These are phyloP conservation scores for Stigmatopora nigra DNA, from an alignment of 2,113 vertebrate species.

Conservation along the genomic window DNA sequence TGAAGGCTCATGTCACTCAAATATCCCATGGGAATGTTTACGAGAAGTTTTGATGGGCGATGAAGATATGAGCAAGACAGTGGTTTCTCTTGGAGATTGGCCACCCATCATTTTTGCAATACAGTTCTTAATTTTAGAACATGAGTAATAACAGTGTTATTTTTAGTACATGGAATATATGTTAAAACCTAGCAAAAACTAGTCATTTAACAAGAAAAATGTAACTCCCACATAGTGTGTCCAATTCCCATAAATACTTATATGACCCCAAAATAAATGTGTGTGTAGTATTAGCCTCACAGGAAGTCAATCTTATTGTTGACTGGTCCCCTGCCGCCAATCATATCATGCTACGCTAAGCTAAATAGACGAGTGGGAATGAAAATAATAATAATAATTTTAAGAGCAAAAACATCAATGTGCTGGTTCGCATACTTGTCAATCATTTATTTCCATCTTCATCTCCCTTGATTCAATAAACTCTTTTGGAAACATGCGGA, in stretches of 20 bases:
- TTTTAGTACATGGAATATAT: too few relatives aligned
- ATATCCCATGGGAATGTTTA: background rate
- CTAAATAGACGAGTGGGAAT: conserved; percentile 34
- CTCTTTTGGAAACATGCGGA: conserved; percentile 54
- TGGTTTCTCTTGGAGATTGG: background rate
- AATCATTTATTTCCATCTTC: conserved; percentile 54
- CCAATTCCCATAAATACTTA: background rate
- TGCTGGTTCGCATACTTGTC: conserved; percentile 46
- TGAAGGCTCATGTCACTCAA: background rate
- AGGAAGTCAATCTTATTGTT: background rate
- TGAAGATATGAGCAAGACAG: background rate
- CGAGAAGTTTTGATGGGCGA: background rate
- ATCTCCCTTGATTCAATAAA: conserved; percentile 59
- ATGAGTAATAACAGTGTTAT: too few relatives aligned
- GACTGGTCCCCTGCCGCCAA: background rate
- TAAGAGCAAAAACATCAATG: conserved; percentile 38
- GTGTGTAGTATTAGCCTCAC: background rate
- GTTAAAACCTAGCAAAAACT: too few relatives aligned
- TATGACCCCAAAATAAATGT: background rate
- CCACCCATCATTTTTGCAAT: too few relatives aligned
- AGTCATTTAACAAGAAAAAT: too few relatives aligned
- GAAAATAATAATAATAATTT: conserved; percentile 29
- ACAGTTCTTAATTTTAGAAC: too few relatives aligned
- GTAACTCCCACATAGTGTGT: background rate
- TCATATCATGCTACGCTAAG: conserved; percentile 32